Evolutionary conservation across 2,888 invertebrate genomes (phyloP).

Genomic region (Ptilodon capucinus): DNA sequence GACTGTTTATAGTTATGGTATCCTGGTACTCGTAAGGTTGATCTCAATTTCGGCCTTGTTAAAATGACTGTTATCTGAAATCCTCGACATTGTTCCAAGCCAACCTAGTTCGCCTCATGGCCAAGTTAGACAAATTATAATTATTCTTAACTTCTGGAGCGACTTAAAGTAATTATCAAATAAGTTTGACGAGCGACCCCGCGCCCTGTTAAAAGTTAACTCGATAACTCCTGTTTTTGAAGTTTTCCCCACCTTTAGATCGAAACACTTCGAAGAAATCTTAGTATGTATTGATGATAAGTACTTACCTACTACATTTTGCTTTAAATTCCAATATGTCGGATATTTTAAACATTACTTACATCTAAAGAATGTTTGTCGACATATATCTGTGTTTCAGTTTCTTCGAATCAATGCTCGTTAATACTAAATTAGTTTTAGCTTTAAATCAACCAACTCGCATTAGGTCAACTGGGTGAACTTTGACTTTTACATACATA

Average conservation of each 20-base stretch:
- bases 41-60: not conserved
- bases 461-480: no score
- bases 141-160: conserved; percentile 8
- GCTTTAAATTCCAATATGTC: no score
- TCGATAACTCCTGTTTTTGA: conserved; percentile 7
- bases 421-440: no score
- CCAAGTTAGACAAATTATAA: conserved; percentile 18
- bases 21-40: not conserved
- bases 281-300: no score
- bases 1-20: not conserved
- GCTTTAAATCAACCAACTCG: no score
- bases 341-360: no score
- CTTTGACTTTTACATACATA: no score
- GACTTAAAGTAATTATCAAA: conserved; percentile 21
- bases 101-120: conserved; percentile 8
- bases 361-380: no score
- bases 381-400: no score
- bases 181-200: conserved; percentile 6
- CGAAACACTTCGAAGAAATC: not conserved
- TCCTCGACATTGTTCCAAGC: not conserved
- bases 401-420: no score
- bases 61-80: not conserved
- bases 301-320: no score
- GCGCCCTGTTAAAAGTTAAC: conserved; percentile 11
- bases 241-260: not conserved